Percentiles rank a stretch among this genome's conserved stretches.
These are phyloP conservation scores for Dinocampus coccinellae DNA, from an alignment of 2,888 invertebrate species.

Conservation along the genomic window DNA sequence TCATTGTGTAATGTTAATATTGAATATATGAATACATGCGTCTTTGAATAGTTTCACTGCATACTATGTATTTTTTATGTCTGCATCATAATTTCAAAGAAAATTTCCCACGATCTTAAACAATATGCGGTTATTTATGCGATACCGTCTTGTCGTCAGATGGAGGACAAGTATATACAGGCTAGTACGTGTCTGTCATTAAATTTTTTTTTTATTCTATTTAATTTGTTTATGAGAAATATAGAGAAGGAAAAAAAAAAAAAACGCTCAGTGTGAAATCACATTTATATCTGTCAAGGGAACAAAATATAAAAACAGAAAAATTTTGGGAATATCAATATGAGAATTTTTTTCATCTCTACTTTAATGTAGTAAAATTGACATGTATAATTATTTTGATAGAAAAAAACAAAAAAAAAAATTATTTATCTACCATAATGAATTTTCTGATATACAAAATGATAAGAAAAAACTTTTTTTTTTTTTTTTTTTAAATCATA, in stretches of 20 bases:
- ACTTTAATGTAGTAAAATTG: neutral
- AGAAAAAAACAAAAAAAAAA: neutral
- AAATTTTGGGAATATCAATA: neutral
- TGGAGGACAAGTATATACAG: neutral
- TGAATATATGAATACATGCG: neutral
- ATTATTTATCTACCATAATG: neutral
- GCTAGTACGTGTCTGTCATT: neutral
- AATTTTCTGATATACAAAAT: neutral
- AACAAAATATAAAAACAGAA: neutral
- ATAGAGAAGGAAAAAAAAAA: neutral
- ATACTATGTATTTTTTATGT: neutral
- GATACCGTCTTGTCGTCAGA: neutral
- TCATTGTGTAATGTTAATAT: neutral
- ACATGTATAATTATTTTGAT: neutral
- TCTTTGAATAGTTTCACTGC: neutral
- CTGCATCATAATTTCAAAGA: constrained; percentile 16
- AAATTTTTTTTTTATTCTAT: neutral
- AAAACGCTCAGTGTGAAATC: neutral
- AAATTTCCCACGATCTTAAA: constrained; percentile 23
- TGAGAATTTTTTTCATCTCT: neutral
- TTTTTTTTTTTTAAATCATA: too few relatives aligned
- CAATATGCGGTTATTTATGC: constrained; percentile 18
- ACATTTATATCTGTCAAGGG: neutral
- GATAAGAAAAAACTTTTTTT: neutral
- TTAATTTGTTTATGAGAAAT: neutral